Evolutionary conservation across 2,797 vertebrate genomes (phyloP).

Genomic region (Chromis chromis): DNA sequence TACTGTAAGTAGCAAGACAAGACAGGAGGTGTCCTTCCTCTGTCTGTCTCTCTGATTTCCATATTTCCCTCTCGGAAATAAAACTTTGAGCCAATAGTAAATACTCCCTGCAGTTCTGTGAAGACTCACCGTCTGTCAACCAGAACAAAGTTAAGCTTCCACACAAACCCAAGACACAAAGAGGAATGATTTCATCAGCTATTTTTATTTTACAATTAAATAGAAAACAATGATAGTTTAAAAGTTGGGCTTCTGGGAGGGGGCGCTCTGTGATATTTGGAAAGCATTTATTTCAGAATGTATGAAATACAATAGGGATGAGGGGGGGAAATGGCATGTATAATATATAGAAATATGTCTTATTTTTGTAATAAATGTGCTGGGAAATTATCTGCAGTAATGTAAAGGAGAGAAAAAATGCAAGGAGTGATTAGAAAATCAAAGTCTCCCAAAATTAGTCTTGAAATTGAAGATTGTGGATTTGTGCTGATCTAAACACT

Average conservation of each 20-base stretch:
- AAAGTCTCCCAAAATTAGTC: background rate
- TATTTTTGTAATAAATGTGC: background rate
- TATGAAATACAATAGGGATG: background rate
- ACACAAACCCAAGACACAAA: constrained; percentile 30
- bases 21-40: constrained; percentile 48
- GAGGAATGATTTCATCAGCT: constrained; percentile 18
- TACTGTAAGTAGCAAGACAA: constrained; percentile 17
- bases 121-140: constrained; percentile 56
- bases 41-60: constrained; percentile 44
- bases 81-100: constrained; percentile 57
- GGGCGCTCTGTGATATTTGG: background rate
- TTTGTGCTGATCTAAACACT: background rate
- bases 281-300: background rate
- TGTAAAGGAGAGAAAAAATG: background rate
- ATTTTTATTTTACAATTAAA: constrained; percentile 7
- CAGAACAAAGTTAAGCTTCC: constrained; percentile 35
- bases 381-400: background rate
- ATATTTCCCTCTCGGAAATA: constrained; percentile 48
- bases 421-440: no score
- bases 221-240: background rate
- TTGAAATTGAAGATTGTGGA: background rate
- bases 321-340: background rate
- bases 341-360: background rate
- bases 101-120: constrained; percentile 43
- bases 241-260: constrained; percentile 13